Percentiles rank a stretch among this genome's conserved stretches.
phyloP scores from a whole-genome alignment of 1,140 invertebrate genomes.

The Gonioctena quinquepunctata region DNA sequence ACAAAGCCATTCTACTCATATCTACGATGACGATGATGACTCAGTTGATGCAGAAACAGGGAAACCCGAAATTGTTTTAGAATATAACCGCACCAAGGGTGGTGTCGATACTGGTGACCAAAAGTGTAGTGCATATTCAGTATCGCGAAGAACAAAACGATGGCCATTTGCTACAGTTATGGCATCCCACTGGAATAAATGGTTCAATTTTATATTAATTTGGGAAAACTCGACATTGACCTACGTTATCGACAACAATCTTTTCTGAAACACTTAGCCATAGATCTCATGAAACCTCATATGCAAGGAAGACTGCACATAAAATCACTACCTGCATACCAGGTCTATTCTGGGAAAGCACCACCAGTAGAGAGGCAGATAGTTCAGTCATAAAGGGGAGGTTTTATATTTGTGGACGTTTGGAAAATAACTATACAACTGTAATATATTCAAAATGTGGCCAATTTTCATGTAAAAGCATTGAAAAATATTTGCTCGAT shows the following conservation, averaged over 20 bases:
- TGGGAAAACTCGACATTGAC: not conserved
- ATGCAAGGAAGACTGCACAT: too few species aligned
- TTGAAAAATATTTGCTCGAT: too few species aligned
- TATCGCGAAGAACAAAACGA: constrained; percentile 45
- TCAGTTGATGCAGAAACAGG: constrained; percentile 33
- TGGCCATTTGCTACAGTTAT: constrained; percentile 52
- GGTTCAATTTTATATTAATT: not conserved
- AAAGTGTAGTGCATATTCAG: constrained; percentile 49
- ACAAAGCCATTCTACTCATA: constrained; percentile 39
- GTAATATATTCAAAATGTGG: too few species aligned
- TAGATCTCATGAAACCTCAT: too few species aligned
- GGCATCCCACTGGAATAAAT: too few species aligned
- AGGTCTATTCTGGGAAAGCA: too few species aligned
- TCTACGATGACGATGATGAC: constrained; percentile 38
- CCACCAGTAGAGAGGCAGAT: too few species aligned
- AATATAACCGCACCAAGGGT: constrained; percentile 54
- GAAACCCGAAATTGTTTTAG: constrained; percentile 51
- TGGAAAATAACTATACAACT: too few species aligned
- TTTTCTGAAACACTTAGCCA: not conserved
- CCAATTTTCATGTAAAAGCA: too few species aligned
- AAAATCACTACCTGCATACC: too few species aligned
- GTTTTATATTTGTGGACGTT: too few species aligned
- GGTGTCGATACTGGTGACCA: constrained; percentile 54
- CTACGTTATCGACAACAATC: not conserved
- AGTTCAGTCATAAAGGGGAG: too few species aligned